Evolutionary conservation across 2,888 invertebrate genomes (phyloP).

Genomic region (Galeruca laticollis): DNA sequence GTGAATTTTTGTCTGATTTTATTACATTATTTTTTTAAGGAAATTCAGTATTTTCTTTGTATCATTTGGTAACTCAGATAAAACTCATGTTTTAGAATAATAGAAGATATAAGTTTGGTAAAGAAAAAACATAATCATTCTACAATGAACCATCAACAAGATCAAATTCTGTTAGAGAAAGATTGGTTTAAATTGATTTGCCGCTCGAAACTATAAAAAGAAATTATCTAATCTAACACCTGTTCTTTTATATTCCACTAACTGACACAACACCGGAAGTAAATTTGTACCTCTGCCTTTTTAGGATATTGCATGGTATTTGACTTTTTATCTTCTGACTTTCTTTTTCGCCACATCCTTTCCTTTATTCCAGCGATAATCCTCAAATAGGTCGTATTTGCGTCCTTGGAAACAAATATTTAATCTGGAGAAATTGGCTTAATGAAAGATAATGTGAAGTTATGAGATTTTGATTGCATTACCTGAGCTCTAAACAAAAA

Average conservation of each 20-base stretch:
- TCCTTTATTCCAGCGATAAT: conserved; percentile 2
- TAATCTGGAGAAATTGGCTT: background rate
- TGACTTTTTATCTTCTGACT: conserved; percentile 15
- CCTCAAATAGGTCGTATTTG: conserved; percentile 16
- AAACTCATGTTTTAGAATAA: no score
- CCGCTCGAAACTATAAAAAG: no score
- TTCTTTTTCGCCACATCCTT: conserved; percentile 7
- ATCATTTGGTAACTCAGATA: no score
- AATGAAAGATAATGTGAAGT: background rate
- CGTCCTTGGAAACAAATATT: background rate
- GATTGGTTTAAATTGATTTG: no score
- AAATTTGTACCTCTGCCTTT: background rate
- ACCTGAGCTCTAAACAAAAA: background rate
- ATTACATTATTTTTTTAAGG: no score
- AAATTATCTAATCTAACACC: background rate
- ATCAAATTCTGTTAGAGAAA: no score
- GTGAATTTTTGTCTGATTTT: no score
- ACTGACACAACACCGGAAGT: background rate
- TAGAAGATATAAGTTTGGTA: no score
- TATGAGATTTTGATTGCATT: background rate
- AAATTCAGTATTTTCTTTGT: no score
- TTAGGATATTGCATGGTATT: conserved; percentile 27
- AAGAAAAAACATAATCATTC: no score
- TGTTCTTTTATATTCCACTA: background rate
- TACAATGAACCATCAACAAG: no score